Evolutionary conservation across 2,888 invertebrate species (phyloP).

Genomic region (Sceliomorpha sp.): DNA sequence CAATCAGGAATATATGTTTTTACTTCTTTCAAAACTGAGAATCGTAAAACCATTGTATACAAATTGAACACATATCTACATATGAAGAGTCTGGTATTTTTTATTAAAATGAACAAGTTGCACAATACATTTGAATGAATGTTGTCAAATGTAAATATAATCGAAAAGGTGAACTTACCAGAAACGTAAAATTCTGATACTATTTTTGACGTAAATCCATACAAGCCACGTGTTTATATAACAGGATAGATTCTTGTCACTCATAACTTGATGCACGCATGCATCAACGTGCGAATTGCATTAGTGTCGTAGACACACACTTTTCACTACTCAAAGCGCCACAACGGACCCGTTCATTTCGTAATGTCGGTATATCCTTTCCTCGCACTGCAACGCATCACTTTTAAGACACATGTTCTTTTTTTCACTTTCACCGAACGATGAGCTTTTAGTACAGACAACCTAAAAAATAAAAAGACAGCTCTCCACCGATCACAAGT

Average conservation of each 20-base stretch:
- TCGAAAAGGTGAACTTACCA: conserved; percentile 46
- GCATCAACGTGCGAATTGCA: conserved; percentile 37
- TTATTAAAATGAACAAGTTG: too few relatives aligned
- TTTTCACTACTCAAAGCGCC: conserved; percentile 40
- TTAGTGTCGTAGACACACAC: conserved; percentile 41
- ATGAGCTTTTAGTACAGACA: conserved; percentile 22
- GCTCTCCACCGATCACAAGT: neutral
- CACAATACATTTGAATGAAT: too few relatives aligned
- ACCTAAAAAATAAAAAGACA: neutral
- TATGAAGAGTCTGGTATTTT: too few relatives aligned
- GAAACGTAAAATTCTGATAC: conserved; percentile 15
- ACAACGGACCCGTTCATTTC: conserved; percentile 19
- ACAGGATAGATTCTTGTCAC: conserved; percentile 37
- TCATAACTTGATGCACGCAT: conserved; percentile 26
- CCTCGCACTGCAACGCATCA: conserved; percentile 48
- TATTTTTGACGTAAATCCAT: conserved; percentile 26
- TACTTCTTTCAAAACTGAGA: too few relatives aligned
- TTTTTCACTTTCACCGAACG: conserved; percentile 3
- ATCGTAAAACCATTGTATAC: too few relatives aligned
- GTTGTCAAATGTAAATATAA: too few relatives aligned
- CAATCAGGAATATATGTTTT: too few relatives aligned
- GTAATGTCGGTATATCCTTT: conserved; percentile 42
- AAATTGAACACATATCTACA: too few relatives aligned
- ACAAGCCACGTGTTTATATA: conserved; percentile 40
- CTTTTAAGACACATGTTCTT: conserved; percentile 46